These are phyloP conservation scores for Zoanthus sociatus DNA, from an alignment of 92 coral and sea anemone species.

Conservation along the genomic window DNA sequence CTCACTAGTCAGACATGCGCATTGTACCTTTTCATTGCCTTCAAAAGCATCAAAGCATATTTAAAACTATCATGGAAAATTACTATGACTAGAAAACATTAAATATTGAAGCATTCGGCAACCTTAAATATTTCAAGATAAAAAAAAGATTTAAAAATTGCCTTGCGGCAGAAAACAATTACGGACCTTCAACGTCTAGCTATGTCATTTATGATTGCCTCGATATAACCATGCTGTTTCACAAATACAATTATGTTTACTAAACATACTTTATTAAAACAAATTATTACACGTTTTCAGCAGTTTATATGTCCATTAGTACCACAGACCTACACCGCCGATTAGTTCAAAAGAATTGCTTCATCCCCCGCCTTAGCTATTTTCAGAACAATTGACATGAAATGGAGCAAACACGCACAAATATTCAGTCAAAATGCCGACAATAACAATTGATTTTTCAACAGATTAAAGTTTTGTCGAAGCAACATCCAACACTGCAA, in stretches of 20 bases:
- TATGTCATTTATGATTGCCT: neutral
- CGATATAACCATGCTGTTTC: neutral
- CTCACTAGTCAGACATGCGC: neutral
- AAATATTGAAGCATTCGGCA: too few relatives aligned
- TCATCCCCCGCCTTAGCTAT: slow-evolving; percentile 35
- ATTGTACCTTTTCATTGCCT: neutral
- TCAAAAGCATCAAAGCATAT: too few relatives aligned
- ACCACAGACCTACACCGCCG: slow-evolving; percentile 36
- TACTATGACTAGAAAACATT: too few relatives aligned
- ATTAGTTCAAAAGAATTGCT: slow-evolving; percentile 15
- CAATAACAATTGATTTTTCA: slow-evolving; percentile 36
- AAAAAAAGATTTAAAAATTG: neutral
- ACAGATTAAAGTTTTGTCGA: slow-evolving; percentile 32
- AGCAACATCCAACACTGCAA: slow-evolving; percentile 38
- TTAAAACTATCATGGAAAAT: too few relatives aligned
- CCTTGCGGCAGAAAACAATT: slow-evolving; percentile 16
- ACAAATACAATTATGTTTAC: neutral
- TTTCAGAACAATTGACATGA: slow-evolving; percentile 34
- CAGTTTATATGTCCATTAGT: slow-evolving; percentile 15
- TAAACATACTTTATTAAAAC: slow-evolving; percentile 1
- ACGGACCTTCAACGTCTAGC: too few relatives aligned
- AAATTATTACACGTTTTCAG: slow-evolving; percentile 19
- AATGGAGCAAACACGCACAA: slow-evolving; percentile 21
- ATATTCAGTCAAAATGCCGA: slow-evolving; percentile 24
- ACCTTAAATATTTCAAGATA: neutral